Base-by-base conservation (phyloP, 2,797 vertebrate species). In the Rhinichthys osculus region DNA sequence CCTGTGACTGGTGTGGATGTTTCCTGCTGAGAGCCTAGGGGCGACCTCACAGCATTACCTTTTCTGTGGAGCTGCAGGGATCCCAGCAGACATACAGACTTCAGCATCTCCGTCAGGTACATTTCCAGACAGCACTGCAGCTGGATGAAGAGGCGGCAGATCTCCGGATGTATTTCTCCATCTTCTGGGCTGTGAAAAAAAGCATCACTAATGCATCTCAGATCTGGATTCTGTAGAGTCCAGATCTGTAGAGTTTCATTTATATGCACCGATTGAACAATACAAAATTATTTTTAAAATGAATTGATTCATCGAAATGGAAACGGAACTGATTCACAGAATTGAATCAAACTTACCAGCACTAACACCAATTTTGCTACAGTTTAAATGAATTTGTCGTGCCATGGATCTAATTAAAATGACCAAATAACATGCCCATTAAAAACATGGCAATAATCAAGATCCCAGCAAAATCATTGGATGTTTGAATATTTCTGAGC, bases 61-160 rank as follows among this genome's bases (percentile, higher is more conserved):
- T 98, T 99, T 92, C 97, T 96, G 93, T 99, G 98, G 92, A 98
- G 96, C 93, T 99, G 98, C 92, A 99, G 95, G 66, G 98, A 99
- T 89, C 97, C 97, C 87, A 99, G 95, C 90, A 99, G 94, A 93
- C 97, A 99, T 84, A 98, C 96, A 78, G 98, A 99, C 92, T 99
- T 99, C 14, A 99, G 96, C 97, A 99, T 99, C 95, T 99, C 98
- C 59, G 98, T 97, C 89, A 98, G 98, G 91, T 98, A 99, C 98
- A 99, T 99, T 95, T 99, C 98, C 93, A 99, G 95, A 92, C 98
- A 99, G 92, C 98, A 99, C 90, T 99, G 98, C 88, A 99, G 94
- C 95, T 99, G 98, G 92, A 99, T 99, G 89, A 97, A 99, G 88
- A 99, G 95, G 87, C 98, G 94, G 90, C 98, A 99, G 93, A 99